Evolutionary conservation across 2,797 vertebrate genomes (phyloP).

Genomic region (Halcyon leucocephala): DNA sequence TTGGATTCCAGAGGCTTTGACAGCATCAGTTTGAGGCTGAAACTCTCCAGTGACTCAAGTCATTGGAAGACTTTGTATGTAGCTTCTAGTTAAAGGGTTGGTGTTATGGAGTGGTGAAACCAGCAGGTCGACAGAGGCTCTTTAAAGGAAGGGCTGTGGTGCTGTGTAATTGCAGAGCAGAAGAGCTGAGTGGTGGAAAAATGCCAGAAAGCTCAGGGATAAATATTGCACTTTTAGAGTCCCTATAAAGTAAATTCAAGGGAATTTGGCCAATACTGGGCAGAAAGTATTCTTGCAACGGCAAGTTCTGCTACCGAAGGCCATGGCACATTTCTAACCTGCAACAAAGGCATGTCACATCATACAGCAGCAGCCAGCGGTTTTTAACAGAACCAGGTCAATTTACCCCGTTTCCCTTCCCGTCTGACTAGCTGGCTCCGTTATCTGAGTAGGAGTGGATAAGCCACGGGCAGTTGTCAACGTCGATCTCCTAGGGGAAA

Average conservation of each 20-base stretch:
- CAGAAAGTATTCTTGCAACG: not conserved
- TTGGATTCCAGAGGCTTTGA: not conserved
- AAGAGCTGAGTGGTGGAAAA: not conserved
- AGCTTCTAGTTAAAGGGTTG: not conserved
- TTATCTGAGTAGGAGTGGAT: not conserved
- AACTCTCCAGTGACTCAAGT: constrained; percentile 32
- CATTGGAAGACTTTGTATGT: not conserved
- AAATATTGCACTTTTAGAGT: not conserved
- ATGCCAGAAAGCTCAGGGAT: not conserved
- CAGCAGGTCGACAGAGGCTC: not conserved
- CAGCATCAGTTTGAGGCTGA: not conserved
- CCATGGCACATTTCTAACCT: not conserved
- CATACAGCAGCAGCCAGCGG: fast-evolving
- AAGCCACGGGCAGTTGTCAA: constrained; percentile 28
- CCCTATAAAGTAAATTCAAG: not conserved
- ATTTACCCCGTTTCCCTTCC: not conserved
- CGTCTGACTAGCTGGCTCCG: not conserved
- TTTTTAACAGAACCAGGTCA: constrained; percentile 1
- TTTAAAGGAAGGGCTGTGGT: not conserved
- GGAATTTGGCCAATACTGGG: not conserved
- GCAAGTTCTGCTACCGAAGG: not conserved
- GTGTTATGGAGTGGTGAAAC: not conserved
- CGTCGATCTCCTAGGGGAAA: not conserved
- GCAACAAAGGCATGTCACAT: not conserved
- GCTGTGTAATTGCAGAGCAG: not conserved